Percentiles rank a stretch among this genome's conserved stretches.
phyloP scores from a whole-genome alignment of 2,113 vertebrate species.

The Leiothrix lutea region DNA sequence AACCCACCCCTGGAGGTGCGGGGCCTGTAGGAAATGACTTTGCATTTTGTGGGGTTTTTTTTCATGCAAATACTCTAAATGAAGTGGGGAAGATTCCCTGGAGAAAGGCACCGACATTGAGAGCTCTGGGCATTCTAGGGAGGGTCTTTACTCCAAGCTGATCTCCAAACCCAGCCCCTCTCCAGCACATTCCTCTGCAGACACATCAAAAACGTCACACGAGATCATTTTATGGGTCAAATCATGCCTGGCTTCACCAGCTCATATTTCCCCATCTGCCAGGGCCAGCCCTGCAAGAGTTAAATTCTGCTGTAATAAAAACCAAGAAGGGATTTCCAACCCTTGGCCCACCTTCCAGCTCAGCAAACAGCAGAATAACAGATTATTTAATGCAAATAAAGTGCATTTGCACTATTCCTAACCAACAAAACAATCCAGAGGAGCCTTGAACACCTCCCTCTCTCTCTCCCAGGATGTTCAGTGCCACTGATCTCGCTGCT shows the following conservation, averaged over 20 bases:
- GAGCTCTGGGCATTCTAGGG: not conserved
- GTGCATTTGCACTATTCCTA: not conserved
- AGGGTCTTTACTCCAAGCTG: not conserved
- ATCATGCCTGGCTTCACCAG: not conserved
- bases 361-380: not conserved
- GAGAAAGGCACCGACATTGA: not conserved
- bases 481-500: accelerated
- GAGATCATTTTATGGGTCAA: not conserved
- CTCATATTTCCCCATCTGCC: not conserved
- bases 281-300: not conserved
- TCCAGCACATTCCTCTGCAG: not conserved
- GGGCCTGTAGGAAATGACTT: not conserved
- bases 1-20: not conserved
- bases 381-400: not conserved
- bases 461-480: not conserved
- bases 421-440: not conserved
- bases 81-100: not conserved
- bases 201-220: too few relatives aligned
- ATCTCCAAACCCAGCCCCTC: not conserved
- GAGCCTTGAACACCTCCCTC: not conserved
- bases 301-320: conserved; percentile 1
- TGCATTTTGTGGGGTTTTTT: not conserved
- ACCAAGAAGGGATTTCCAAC: not conserved
- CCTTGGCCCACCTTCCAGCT: not conserved
- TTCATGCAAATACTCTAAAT: not conserved